phyloP scores from a whole-genome alignment of 2,113 vertebrate genomes.

The Oreotrochilus melanogaster region DNA sequence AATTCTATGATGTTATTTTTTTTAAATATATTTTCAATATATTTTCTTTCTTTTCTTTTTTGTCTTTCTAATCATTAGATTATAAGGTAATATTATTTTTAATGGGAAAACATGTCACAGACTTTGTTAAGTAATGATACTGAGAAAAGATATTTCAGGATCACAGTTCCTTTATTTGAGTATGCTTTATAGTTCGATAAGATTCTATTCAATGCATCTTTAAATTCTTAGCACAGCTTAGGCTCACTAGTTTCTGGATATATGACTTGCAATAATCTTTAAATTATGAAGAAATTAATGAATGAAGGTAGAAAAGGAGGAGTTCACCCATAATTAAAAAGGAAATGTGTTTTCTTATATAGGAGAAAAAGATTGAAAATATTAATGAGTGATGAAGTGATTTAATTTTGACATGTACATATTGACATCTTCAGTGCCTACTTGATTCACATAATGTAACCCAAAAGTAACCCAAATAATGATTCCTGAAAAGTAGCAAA shows the following conservation, averaged over 20 bases:
- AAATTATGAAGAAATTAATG: background rate
- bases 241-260: background rate
- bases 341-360: background rate
- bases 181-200: too few relatives aligned
- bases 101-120: too few relatives aligned
- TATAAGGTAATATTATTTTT: too few relatives aligned
- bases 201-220: too few relatives aligned
- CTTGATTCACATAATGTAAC: background rate
- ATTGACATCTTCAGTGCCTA: background rate
- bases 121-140: too few relatives aligned
- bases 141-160: too few relatives aligned
- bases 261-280: background rate
- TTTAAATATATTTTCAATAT: too few relatives aligned
- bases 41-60: too few relatives aligned
- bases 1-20: too few relatives aligned
- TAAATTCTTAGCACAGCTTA: background rate
- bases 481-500: background rate
- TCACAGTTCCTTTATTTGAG: too few relatives aligned
- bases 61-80: too few relatives aligned
- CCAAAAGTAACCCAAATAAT: background rate
- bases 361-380: background rate
- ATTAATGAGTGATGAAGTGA: background rate
- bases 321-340: background rate
- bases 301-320: background rate
- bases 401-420: background rate